Percentiles rank a stretch among this genome's conserved stretches.
These are phyloP conservation scores for Zeuzera pyrina DNA, from an alignment of 2,888 invertebrate species.

Conservation along the genomic window DNA sequence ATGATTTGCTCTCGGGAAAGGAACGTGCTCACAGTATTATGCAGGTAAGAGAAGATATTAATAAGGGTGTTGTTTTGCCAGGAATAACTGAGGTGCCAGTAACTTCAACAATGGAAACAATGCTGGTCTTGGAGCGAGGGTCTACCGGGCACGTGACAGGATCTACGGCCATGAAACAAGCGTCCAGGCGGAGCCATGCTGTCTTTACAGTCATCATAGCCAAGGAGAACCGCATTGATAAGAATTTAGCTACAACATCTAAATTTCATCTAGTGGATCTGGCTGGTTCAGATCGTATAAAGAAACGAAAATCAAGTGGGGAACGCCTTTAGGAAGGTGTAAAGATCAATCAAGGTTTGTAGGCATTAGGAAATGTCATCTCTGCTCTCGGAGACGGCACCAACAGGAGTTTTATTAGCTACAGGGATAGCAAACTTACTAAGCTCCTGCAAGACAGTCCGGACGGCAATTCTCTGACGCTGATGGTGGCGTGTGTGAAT, in stretches of 20 bases:
- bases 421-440: conserved; percentile 94
- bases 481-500: conserved; percentile 97
- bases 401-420: conserved; percentile 82
- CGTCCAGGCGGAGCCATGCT: conserved; percentile 92
- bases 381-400: conserved; percentile 85
- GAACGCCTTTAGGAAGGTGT: conserved; percentile 91
- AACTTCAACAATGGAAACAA: conserved; percentile 75
- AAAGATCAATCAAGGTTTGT: conserved; percentile 92
- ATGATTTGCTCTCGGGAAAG: conserved; percentile 83
- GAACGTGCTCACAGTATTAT: conserved; percentile 80
- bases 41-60: conserved; percentile 85
- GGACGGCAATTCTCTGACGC: conserved; percentile 93
- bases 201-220: conserved; percentile 85
- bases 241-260: conserved; percentile 81
- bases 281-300: conserved; percentile 92
- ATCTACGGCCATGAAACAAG: conserved; percentile 92
- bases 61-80: conserved; percentile 75
- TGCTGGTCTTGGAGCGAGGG: conserved; percentile 79
- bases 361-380: conserved; percentile 95
- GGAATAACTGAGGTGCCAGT: conserved; percentile 79
- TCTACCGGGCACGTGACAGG: conserved; percentile 86
- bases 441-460: conserved; percentile 93
- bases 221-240: conserved; percentile 75
- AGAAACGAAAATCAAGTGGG: conserved; percentile 92
- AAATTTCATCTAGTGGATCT: conserved; percentile 94